Evolutionary conservation across 2,113 vertebrate genomes (phyloP).

Genomic region (Lepus americanus): DNA sequence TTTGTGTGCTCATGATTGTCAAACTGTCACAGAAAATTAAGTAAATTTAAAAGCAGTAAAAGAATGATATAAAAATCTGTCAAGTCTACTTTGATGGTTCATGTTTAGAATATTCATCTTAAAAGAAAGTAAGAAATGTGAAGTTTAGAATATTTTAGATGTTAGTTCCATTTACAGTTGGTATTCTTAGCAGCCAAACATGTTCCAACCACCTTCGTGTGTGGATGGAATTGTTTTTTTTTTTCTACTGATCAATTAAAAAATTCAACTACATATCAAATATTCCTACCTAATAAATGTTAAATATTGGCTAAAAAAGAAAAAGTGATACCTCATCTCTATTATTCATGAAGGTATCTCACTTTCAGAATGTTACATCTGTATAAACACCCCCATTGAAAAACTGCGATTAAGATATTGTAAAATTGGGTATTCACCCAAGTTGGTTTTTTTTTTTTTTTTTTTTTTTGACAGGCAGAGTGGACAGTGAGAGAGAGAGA

Average conservation of each 20-base stretch:
- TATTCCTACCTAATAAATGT: constrained; percentile 31
- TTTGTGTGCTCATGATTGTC: constrained; percentile 29
- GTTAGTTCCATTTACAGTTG: constrained; percentile 30
- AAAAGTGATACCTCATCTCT: not conserved
- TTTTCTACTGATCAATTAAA: not conserved
- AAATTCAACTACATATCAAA: not conserved
- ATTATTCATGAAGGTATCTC: not conserved
- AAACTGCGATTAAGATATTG: constrained; percentile 22
- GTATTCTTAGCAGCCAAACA: not conserved
- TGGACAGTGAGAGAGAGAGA: no score
- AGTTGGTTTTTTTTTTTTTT: not conserved
- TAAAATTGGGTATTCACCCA: not conserved
- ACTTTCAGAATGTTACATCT: not conserved
- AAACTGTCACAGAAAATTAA: constrained; percentile 59
- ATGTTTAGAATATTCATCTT: constrained; percentile 41
- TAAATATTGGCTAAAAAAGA: not conserved
- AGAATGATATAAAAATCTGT: constrained; percentile 11
- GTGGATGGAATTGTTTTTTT: not conserved
- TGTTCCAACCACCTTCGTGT: not conserved
- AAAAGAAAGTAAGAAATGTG: constrained; percentile 13
- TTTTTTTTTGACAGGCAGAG: no score
- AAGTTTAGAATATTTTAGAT: constrained; percentile 18
- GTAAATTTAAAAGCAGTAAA: not conserved
- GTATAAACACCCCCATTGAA: not conserved
- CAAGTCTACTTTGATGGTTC: constrained; percentile 52